A percentile compares a stretch with the other conserved stretches of the same genome.
Evolutionary conservation across 2,113 vertebrate species (phyloP).

Genomic region (Sinocyclocheilus maitianheensis): DNA sequence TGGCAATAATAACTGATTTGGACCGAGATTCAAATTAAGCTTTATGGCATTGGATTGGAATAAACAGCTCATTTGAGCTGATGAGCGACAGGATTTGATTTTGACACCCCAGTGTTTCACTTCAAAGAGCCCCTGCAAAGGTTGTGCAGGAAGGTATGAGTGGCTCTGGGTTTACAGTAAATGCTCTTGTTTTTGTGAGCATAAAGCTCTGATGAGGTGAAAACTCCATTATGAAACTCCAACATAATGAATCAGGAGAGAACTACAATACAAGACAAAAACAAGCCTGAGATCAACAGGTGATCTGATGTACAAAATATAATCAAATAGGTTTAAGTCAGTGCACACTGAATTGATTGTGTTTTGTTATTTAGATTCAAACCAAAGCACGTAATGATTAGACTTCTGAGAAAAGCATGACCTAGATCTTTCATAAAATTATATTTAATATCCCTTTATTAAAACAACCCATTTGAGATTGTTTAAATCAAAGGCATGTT

Average conservation of each 20-base stretch:
- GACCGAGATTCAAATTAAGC: background rate
- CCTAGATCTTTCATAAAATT: background rate
- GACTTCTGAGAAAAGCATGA: constrained; percentile 23
- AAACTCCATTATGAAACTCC: constrained; percentile 27
- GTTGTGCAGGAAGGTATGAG: constrained; percentile 27
- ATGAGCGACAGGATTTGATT: constrained; percentile 11
- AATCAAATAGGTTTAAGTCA: constrained; percentile 3
- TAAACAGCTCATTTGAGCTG: constrained; percentile 40
- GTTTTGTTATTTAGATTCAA: constrained; percentile 36
- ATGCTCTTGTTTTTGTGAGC: constrained; percentile 23
- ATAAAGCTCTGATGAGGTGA: constrained; percentile 35
- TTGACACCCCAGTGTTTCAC: constrained; percentile 37
- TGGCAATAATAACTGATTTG: constrained; percentile 11
- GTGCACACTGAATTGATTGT: constrained; percentile 25
- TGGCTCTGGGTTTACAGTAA: constrained; percentile 21
- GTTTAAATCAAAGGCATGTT: constrained; percentile 38
- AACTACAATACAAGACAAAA: background rate
- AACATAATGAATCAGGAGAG: background rate
- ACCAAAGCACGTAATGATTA: constrained; percentile 35
- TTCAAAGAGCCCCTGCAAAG: constrained; percentile 39
- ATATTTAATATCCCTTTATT: constrained; percentile 23
- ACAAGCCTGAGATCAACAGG: constrained; percentile 2
- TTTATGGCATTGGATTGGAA: constrained; percentile 15
- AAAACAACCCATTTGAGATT: constrained; percentile 37
- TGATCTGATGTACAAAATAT: background rate